Conservation (phyloP, 1,140 invertebrate species). For the Rhyzopertha dominica region DNA sequence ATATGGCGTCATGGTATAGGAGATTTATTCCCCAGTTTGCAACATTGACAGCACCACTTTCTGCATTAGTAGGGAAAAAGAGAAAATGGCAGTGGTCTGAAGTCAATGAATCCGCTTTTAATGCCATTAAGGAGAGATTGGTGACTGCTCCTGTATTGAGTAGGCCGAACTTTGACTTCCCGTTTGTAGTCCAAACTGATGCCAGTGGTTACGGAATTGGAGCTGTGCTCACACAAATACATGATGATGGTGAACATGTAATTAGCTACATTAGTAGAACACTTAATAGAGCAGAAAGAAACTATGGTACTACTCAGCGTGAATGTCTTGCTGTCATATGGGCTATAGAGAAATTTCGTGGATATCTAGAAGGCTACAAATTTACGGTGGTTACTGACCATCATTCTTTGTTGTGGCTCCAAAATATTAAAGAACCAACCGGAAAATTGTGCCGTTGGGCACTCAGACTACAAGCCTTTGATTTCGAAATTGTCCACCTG, state of each 20-base stretch:
- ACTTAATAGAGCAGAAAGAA: constrained; percentile 43
- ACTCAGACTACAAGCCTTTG: constrained; percentile 41
- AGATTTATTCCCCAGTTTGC: constrained; percentile 44
- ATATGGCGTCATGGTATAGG: constrained; percentile 44
- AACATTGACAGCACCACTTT: constrained; percentile 37
- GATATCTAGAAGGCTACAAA: constrained; percentile 41
- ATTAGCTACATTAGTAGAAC: constrained; percentile 46
- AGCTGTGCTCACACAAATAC: constrained; percentile 21
- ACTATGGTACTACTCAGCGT: constrained; percentile 47
- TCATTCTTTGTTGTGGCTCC: constrained; percentile 45
- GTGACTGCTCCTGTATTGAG: constrained; percentile 18
- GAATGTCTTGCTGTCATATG: constrained; percentile 49
- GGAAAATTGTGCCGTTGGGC: constrained; percentile 45
- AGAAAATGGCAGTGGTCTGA: constrained; percentile 23
- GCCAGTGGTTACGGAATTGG: constrained; percentile 30
- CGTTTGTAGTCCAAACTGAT: constrained; percentile 26
- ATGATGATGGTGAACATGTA: constrained; percentile 40
- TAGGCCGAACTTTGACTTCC: constrained; percentile 24
- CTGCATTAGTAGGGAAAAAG: constrained; percentile 37
- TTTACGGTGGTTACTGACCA: constrained; percentile 49
- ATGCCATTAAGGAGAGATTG: constrained; percentile 5
- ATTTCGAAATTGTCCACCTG: constrained; percentile 42
- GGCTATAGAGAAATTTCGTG: constrained; percentile 42
- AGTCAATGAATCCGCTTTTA: constrained; percentile 5
- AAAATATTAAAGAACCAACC: constrained; percentile 40